Evolutionary conservation across 2,888 invertebrate genomes (phyloP), one percentile per base, ranked within the genome.

Genomic region (Acleris holmiana): DNA sequence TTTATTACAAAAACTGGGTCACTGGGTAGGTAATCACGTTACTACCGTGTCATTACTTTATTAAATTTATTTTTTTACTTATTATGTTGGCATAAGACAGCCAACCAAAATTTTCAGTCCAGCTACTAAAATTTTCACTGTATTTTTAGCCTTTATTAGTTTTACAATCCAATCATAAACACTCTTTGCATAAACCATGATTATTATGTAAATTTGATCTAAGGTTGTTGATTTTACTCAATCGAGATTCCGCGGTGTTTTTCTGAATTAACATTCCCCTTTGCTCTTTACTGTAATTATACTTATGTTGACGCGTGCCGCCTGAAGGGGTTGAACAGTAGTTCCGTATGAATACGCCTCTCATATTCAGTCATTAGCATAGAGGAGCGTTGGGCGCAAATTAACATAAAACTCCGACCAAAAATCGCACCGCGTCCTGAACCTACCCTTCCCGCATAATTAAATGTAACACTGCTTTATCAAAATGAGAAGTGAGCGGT

Each of bases 351-450:
- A 80, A 83, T 81, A 80, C 79, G 67, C 66, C 66, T 75, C 78
- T 79, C 81, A 78, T 79, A 81, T 82, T 80, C 79, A 68, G 68
- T 76, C 76, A 88, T 89, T 87, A 86, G 77, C 86, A 89, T 89
- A 87, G 76, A 81, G 77, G 70, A 71, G 71, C 76, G 76, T 71
- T 69, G 77, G 79, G 76, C 73, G 70, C 72, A 72, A 71, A 87
- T 89, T 88, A 84, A 80, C 88, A 88, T 89, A 88, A 86, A 88
- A 84, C 78, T 79, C 79, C 72, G 58, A 77, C 82, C 80, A 85
- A 85, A 88, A 89, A 88, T 89, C 86, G 80, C 80, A 77, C 76
- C 74, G 69, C 68, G 74, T 69, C 69, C 70, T 67, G 50, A 79
- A 76, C 78, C 72, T 71, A 69, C 77, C 80, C 78, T 81, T 77